Evolutionary conservation across 2,113 vertebrate species (phyloP).

Genomic region (Tupaia chinensis): DNA sequence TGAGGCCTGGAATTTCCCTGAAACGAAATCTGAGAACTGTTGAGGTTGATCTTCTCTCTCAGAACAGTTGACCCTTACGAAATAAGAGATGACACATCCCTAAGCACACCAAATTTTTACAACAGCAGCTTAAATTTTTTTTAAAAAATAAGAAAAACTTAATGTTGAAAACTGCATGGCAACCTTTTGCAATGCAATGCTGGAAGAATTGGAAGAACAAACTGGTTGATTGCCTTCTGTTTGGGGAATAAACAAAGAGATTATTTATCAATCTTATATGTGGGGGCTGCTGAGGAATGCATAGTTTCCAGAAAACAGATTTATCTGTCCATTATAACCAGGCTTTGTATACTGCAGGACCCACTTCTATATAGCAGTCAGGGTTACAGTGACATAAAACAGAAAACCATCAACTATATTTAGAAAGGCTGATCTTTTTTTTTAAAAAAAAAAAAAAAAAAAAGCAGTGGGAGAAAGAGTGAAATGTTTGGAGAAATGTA

Average conservation of each 20-base stretch:
- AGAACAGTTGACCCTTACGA: conserved; percentile 78
- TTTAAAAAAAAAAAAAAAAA: not conserved
- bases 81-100: conserved; percentile 71
- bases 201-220: conserved; percentile 15
- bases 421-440: conserved; percentile 42
- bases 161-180: conserved; percentile 30
- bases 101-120: conserved; percentile 70
- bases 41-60: conserved; percentile 79
- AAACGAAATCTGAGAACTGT: conserved; percentile 80
- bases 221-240: conserved; percentile 48
- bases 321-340: conserved; percentile 61
- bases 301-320: conserved; percentile 64
- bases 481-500: conserved; percentile 35
- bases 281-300: conserved; percentile 62
- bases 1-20: conserved; percentile 79
- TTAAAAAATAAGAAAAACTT: not conserved
- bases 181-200: conserved; percentile 32
- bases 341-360: conserved; percentile 42
- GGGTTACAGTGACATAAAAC: conserved; percentile 56
- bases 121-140: conserved; percentile 37
- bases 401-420: conserved; percentile 43
- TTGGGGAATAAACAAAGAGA: conserved; percentile 44
- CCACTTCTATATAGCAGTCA: conserved; percentile 35
- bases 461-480: not conserved
- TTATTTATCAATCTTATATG: conserved; percentile 63